These are phyloP conservation scores for Phoenicopterus ruber DNA, from an alignment of 2,113 vertebrate species.

Conservation along the genomic window DNA sequence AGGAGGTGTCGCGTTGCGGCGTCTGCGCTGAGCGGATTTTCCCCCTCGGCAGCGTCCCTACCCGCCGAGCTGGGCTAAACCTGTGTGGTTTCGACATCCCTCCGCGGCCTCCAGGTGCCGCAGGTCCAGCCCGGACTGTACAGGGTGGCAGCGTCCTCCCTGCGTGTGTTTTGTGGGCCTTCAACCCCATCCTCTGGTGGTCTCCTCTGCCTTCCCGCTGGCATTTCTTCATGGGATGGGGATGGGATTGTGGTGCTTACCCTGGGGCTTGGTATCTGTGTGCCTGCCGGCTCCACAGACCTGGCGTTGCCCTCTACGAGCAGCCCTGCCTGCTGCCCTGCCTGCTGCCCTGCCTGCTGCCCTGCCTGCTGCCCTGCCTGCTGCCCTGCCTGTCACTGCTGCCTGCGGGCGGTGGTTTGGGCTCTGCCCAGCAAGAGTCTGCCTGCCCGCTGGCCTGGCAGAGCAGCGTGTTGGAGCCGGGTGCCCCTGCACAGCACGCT, in stretches of 20 bases:
- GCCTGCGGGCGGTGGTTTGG: not conserved
- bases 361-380: too few relatives aligned
- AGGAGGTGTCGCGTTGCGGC: rapidly evolving
- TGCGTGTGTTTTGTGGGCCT: not conserved
- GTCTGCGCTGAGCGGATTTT: not conserved
- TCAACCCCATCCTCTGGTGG: too few relatives aligned
- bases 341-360: too few relatives aligned
- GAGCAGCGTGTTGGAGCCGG: rapidly evolving
- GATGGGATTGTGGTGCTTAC: too few relatives aligned
- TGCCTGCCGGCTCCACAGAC: not conserved
- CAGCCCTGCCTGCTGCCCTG: too few relatives aligned
- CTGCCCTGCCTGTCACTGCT: not conserved
- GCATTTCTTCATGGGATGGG: rapidly evolving
- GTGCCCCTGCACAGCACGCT: rapidly evolving
- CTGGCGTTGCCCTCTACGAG: not conserved
- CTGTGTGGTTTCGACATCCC: not conserved
- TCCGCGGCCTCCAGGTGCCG: rapidly evolving
- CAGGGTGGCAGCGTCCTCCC: not conserved
- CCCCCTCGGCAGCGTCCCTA: rapidly evolving
- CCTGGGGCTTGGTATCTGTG: rapidly evolving
- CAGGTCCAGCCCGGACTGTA: not conserved
- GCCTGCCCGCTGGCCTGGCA: not conserved
- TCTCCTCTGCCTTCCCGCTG: not conserved
- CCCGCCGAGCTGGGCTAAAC: too few relatives aligned
- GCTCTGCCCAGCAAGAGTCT: not conserved